phyloP scores from a whole-genome alignment of 2,113 vertebrate species.

The Abramis brama region DNA sequence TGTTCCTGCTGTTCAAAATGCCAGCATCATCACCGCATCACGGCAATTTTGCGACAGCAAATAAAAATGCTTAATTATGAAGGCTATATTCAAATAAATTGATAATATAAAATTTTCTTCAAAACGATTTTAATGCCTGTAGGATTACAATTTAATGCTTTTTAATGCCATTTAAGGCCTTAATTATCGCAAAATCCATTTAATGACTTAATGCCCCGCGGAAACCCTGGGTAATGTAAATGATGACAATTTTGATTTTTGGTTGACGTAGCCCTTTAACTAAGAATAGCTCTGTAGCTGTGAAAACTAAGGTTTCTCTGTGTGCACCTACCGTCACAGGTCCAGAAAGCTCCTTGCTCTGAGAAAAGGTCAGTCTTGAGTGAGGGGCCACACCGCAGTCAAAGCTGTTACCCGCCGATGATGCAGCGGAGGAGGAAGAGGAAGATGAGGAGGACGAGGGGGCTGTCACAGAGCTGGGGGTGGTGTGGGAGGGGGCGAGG shows the following conservation, averaged over 20 bases:
- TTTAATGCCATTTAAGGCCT: too few species aligned
- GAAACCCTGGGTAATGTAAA: too few species aligned
- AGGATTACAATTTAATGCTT: too few species aligned
- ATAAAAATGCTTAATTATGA: too few species aligned
- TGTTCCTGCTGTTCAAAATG: too few species aligned
- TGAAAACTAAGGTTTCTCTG: background rate
- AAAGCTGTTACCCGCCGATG: constrained; percentile 69
- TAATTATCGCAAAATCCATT: too few species aligned
- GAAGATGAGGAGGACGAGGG: constrained; percentile 63
- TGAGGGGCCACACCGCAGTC: constrained; percentile 71
- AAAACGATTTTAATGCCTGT: too few species aligned
- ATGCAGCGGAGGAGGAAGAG: constrained; percentile 62
- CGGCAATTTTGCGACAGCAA: too few species aligned
- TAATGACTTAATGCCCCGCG: too few species aligned
- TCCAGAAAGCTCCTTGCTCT: constrained; percentile 73
- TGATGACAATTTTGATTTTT: background rate
- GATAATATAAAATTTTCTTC: too few species aligned
- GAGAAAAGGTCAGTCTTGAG: constrained; percentile 72
- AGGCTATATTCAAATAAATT: too few species aligned
- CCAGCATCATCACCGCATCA: too few species aligned
- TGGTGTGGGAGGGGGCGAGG: constrained; percentile 69
- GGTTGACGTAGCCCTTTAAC: background rate
- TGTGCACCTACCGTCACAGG: constrained; percentile 72
- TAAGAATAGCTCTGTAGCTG: background rate
- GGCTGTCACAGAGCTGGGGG: constrained; percentile 57